A percentile compares a stretch with the other conserved stretches of the same genome.
Conservation (phyloP, 1,140 invertebrate genomes). For the Danaus melanippus region DNA sequence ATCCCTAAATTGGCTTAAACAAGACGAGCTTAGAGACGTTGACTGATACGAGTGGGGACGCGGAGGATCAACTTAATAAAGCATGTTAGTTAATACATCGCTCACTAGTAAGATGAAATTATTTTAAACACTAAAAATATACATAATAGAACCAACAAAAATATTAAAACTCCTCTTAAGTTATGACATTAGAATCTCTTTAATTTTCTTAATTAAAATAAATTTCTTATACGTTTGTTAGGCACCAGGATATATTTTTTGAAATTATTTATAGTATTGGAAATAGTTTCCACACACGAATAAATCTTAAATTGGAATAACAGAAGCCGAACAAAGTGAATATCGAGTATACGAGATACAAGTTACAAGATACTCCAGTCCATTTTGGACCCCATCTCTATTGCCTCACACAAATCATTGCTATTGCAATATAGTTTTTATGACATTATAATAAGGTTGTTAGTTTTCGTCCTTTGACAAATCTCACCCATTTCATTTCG, state of each 20-base stretch:
- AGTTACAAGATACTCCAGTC: slow-evolving; percentile 13
- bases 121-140: too few species aligned
- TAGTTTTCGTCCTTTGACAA: slow-evolving; percentile 12
- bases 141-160: too few species aligned
- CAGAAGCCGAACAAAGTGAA: slow-evolving; percentile 7
- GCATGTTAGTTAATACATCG: slow-evolving; percentile 5
- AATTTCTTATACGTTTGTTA: too few species aligned
- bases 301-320: too few species aligned
- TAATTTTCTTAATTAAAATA: too few species aligned
- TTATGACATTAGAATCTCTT: too few species aligned
- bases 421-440: slow-evolving; percentile 11
- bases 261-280: too few species aligned
- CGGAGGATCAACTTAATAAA: slow-evolving; percentile 17
- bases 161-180: too few species aligned
- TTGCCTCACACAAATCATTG: slow-evolving; percentile 9
- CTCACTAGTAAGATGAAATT: too few species aligned
- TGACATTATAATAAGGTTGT: slow-evolving; percentile 10
- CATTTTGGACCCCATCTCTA: slow-evolving; percentile 23
- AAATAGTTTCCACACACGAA: too few species aligned
- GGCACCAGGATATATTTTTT: too few species aligned
- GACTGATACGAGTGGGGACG: slow-evolving; percentile 5
- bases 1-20: not conserved
- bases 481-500: slow-evolving; percentile 29
- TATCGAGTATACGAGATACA: slow-evolving; percentile 19
- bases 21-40: slow-evolving; percentile 13